phyloP scores from a whole-genome alignment of 2,113 vertebrate genomes.

The Gobiocypris rarus region DNA sequence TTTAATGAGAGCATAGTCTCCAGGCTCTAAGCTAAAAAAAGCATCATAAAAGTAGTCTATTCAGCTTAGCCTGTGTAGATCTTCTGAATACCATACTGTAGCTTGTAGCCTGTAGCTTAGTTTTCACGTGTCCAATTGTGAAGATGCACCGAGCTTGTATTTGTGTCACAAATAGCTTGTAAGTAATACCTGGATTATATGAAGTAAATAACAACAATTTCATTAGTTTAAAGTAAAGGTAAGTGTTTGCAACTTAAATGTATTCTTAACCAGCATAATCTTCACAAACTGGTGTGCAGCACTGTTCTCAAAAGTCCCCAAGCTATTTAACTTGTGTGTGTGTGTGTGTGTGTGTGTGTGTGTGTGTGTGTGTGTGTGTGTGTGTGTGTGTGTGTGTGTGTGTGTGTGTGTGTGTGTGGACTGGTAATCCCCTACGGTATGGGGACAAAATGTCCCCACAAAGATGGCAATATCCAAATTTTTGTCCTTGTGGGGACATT shows the following conservation, averaged over 20 bases:
- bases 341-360: too few species aligned
- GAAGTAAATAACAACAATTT: background rate
- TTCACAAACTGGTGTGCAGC: background rate
- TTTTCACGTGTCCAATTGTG: too few species aligned
- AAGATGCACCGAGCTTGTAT: background rate
- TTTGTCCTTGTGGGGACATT: too few species aligned
- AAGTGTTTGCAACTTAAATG: background rate
- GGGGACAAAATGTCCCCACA: too few species aligned
- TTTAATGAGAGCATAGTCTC: background rate
- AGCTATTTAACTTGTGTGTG: too few species aligned
- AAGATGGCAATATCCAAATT: too few species aligned
- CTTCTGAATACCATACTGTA: background rate
- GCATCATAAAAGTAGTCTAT: background rate
- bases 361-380: too few species aligned
- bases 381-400: too few species aligned
- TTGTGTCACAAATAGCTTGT: background rate
- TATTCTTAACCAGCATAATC: background rate
- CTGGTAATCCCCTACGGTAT: too few species aligned
- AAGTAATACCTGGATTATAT: background rate
- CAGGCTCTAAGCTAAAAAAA: background rate
- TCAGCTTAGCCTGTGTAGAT: background rate
- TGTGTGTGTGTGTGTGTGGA: too few species aligned
- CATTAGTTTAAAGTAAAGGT: background rate
- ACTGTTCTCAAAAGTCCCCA: too few species aligned
- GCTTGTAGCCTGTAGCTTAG: background rate